Percentiles rank a stretch among this genome's conserved stretches.
These are phyloP conservation scores for Zaprionus bogoriensis DNA, from an alignment of 2,888 invertebrate genomes.

Conservation along the genomic window DNA sequence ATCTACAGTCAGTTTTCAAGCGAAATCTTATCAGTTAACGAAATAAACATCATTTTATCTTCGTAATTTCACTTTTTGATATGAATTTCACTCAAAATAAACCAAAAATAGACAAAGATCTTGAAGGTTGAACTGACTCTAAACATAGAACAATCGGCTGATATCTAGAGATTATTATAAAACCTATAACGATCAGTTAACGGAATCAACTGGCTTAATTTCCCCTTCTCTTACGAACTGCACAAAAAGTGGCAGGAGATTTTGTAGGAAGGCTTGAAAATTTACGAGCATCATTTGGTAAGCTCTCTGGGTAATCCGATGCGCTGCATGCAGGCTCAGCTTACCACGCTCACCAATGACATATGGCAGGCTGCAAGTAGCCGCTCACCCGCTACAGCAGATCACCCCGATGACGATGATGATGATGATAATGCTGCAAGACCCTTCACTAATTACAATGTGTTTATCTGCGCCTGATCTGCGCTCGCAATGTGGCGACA, in stretches of 20 bases:
- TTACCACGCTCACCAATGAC: conserved; percentile 59
- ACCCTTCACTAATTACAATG: conserved; percentile 70
- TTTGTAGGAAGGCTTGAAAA: conserved; percentile 17
- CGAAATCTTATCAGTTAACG: too few species aligned
- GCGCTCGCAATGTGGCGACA: conserved; percentile 68
- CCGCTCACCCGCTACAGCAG: conserved; percentile 14
- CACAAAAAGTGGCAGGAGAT: not conserved
- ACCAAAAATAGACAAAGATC: too few species aligned
- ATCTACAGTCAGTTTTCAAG: too few species aligned
- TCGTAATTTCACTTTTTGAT: not conserved
- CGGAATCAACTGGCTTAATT: too few species aligned
- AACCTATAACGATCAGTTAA: too few species aligned
- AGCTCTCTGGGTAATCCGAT: conserved; percentile 62
- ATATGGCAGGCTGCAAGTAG: conserved; percentile 51
- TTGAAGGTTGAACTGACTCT: too few species aligned
- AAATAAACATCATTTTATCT: too few species aligned
- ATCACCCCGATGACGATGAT: conserved; percentile 13
- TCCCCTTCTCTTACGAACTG: too few species aligned
- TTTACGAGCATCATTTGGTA: conserved; percentile 12
- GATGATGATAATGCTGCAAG: conserved; percentile 22
- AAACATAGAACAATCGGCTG: too few species aligned
- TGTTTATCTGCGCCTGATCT: conserved; percentile 68
- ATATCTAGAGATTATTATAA: too few species aligned
- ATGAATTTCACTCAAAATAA: not conserved
- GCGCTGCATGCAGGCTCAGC: conserved; percentile 56